Conservation (phyloP, 2,888 invertebrate genomes). For the Zaprionus bogoriensis region DNA sequence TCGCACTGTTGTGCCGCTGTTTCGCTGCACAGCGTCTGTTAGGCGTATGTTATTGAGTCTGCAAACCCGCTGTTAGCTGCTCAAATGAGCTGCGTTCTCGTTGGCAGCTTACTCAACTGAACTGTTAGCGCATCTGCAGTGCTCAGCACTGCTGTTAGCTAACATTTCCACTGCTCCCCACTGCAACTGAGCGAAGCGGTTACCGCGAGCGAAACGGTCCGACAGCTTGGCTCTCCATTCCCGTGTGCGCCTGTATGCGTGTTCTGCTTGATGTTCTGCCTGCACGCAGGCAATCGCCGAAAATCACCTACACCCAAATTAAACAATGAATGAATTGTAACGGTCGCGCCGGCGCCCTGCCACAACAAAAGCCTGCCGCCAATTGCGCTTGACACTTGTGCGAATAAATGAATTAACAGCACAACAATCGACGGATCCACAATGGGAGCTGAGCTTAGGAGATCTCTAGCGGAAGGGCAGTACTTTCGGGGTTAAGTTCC, state of each 20-base stretch:
- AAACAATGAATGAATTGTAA: constrained; percentile 14
- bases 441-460: not conserved
- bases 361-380: not conserved
- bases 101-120: constrained; percentile 33
- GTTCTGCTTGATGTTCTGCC: constrained; percentile 12
- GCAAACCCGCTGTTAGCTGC: constrained; percentile 32
- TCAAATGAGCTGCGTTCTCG: constrained; percentile 38
- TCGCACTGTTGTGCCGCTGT: constrained; percentile 38
- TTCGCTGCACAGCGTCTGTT: constrained; percentile 45
- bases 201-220: constrained; percentile 34
- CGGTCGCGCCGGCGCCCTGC: constrained; percentile 58
- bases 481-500: no score
- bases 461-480: no score
- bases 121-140: constrained; percentile 22
- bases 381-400: constrained; percentile 1
- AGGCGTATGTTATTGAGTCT: constrained; percentile 18
- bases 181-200: constrained; percentile 32
- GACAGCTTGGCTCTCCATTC: constrained; percentile 13
- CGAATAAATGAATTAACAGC: not conserved
- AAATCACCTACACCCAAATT: constrained; percentile 15
- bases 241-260: constrained; percentile 8
- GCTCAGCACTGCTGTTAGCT: constrained; percentile 17
- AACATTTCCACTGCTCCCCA: constrained; percentile 24
- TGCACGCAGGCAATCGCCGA: not conserved
- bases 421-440: not conserved